These are phyloP conservation scores for Grammomys dolichurus DNA, from an alignment of 2,113 vertebrate species.

Conservation along the genomic window DNA sequence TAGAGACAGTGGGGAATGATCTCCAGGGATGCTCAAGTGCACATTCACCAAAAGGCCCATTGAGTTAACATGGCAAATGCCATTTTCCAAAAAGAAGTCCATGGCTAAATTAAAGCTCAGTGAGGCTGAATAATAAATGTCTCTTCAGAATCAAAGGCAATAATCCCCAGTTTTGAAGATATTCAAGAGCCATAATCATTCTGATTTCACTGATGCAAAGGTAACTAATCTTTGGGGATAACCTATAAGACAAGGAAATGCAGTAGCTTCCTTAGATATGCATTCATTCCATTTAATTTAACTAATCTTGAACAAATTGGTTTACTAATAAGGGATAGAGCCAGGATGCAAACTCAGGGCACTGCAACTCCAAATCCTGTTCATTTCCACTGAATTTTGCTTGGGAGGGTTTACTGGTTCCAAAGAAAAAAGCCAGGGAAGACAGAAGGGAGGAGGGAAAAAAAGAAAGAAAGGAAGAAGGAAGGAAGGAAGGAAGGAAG, in stretches of 20 bases:
- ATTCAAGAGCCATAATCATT: not conserved
- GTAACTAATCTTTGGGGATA: not conserved
- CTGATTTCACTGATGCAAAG: not conserved
- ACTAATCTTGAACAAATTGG: not conserved
- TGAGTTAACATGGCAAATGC: not conserved
- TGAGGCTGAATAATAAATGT: not conserved
- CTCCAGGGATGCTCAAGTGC: not conserved
- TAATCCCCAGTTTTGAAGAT: not conserved
- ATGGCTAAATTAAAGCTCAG: not conserved
- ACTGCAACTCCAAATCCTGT: not conserved
- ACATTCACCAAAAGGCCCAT: not conserved
- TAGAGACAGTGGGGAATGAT: not conserved
- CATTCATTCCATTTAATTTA: not conserved
- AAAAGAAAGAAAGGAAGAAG: no score
- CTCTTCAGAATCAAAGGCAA: not conserved
- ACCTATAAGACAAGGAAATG: not conserved
- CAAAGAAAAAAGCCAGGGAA: no score
- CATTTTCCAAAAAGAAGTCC: not conserved
- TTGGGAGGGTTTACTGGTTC: no score
- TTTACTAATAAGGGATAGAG: not conserved
- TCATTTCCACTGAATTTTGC: not conserved
- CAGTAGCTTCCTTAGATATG: not conserved
- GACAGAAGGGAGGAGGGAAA: no score
- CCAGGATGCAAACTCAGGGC: not conserved
- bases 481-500: rapidly evolving